Percentiles rank a stretch among this genome's conserved stretches.
Conservation (phyloP, 2,113 vertebrate genomes). For the Ondatra zibethicus region DNA sequence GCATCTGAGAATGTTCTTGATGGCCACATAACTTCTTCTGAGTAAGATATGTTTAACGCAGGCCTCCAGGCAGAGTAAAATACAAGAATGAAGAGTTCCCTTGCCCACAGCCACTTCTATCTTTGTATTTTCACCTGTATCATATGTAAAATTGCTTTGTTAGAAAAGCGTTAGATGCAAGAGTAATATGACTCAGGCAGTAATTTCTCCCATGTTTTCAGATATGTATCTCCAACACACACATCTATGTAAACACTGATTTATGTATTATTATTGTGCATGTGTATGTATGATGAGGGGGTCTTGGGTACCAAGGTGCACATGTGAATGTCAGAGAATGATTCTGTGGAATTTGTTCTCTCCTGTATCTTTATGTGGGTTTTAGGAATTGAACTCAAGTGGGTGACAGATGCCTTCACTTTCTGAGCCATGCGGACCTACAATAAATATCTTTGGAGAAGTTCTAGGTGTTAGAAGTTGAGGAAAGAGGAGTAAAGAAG, state of each 20-base stretch:
- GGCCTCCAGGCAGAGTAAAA: not conserved
- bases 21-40: not conserved
- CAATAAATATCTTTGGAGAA: not conserved
- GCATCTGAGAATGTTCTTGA: not conserved
- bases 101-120: not conserved
- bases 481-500: conserved; percentile 23
- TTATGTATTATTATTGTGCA: not conserved
- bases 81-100: not conserved
- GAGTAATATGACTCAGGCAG: not conserved
- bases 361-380: not conserved
- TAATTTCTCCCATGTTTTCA: not conserved
- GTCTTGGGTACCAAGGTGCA: not conserved
- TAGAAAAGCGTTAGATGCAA: conserved; percentile 14
- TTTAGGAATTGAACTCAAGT: not conserved
- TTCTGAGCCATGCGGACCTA: not conserved
- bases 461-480: not conserved
- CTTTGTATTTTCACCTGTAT: not conserved
- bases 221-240: not conserved
- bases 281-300: not conserved
- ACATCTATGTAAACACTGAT: not conserved
- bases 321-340: not conserved
- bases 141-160: not conserved
- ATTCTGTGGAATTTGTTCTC: not conserved
- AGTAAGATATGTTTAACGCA: not conserved
- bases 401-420: no score